Evolutionary conservation across 2,888 invertebrate species (phyloP).

Genomic region (Chaitophorus viminalis): DNA sequence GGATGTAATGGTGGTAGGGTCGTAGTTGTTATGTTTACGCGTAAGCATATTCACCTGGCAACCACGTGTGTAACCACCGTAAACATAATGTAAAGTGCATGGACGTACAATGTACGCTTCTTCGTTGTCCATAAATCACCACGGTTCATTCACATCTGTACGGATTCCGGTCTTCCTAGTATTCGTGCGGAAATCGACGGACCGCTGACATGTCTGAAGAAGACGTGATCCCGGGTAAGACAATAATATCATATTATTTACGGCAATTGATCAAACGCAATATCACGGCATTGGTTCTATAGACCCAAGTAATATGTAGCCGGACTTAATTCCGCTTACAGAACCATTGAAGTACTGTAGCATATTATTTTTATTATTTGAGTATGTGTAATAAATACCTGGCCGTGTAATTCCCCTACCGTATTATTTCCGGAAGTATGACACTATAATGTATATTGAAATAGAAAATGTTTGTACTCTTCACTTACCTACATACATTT

Average conservation of each 20-base stretch:
- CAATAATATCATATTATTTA: not conserved
- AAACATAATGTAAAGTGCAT: slow-evolving; percentile 17
- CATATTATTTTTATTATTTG: no score
- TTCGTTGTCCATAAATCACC: slow-evolving; percentile 6
- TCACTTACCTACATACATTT: not conserved
- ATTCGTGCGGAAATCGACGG: not conserved
- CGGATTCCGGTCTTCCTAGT: not conserved
- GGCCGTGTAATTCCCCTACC: no score
- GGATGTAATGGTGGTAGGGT: not conserved
- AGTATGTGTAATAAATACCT: no score
- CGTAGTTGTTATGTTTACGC: slow-evolving; percentile 43
- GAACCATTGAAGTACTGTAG: no score
- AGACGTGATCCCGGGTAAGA: slow-evolving; percentile 53
- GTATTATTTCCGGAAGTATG: no score
- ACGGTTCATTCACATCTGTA: not conserved
- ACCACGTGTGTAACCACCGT: slow-evolving; percentile 61
- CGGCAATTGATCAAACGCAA: not conserved
- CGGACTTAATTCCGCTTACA: no score
- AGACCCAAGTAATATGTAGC: no score
- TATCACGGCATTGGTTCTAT: no score
- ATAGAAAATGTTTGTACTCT: not conserved
- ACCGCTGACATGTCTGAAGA: slow-evolving; percentile 46
- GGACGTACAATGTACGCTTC: not conserved
- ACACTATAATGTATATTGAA: not conserved
- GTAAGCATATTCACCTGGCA: slow-evolving; percentile 37